Evolutionary conservation across 2,888 invertebrate species (phyloP).

Genomic region (Phytoseiulus persimilis): DNA sequence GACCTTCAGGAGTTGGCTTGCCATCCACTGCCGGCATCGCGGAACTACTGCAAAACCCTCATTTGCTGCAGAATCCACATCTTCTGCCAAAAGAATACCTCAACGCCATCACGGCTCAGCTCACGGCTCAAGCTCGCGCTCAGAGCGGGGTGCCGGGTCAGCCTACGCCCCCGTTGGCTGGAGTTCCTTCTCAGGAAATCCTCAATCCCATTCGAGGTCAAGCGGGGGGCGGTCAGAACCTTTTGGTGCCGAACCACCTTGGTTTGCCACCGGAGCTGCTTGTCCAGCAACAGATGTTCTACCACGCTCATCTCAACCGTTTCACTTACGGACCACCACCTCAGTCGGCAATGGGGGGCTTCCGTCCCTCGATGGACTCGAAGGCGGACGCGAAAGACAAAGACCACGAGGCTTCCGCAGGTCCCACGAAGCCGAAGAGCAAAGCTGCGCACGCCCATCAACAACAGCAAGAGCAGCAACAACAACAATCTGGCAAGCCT

Average conservation of each 20-base stretch:
- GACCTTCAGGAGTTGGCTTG: conserved; percentile 40
- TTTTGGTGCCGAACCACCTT: conserved; percentile 40
- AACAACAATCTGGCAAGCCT: conserved; percentile 38
- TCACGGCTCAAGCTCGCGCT: conserved; percentile 44
- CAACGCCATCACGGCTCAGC: conserved; percentile 40
- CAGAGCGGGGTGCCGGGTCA: conserved; percentile 45
- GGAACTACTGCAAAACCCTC: conserved; percentile 46
- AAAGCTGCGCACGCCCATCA: conserved; percentile 39
- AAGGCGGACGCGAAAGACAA: conserved; percentile 39
- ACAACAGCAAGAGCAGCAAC: conserved; percentile 42
- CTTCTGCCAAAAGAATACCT: conserved; percentile 44
- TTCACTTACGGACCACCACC: conserved; percentile 43
- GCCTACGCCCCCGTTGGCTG: conserved; percentile 46
- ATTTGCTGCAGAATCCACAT: conserved; percentile 44
- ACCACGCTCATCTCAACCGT: conserved; percentile 43
- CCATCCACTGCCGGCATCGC: conserved; percentile 45
- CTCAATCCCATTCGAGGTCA: conserved; percentile 19
- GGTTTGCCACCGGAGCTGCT: conserved; percentile 44
- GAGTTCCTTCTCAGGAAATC: conserved; percentile 44
- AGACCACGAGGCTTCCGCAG: background rate
- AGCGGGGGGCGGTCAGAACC: conserved; percentile 30
- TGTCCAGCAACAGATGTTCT: conserved; percentile 45
- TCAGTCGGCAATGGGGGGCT: conserved; percentile 32
- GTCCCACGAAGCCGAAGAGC: conserved; percentile 28
- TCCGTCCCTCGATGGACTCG: conserved; percentile 40